Percentiles rank a stretch among this genome's conserved stretches.
Evolutionary conservation across 1,140 invertebrate genomes (phyloP).

Genomic region (Bombus picipes): DNA sequence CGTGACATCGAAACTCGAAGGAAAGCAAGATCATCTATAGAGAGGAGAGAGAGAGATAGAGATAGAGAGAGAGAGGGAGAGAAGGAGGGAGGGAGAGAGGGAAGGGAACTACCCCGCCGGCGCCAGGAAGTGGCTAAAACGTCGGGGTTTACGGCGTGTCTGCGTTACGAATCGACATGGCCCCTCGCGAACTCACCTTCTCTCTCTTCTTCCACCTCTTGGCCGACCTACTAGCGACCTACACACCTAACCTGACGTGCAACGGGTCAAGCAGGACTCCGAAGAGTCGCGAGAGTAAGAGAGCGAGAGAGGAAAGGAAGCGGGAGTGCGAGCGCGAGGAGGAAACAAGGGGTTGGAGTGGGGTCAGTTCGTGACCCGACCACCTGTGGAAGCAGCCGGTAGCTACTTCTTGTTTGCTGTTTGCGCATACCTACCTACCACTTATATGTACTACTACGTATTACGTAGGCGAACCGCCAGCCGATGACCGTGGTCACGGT

Average conservation of each 20-base stretch:
- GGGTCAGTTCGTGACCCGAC: slow-evolving; percentile 79
- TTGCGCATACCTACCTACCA: slow-evolving; percentile 73
- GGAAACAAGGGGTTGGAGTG: slow-evolving; percentile 63
- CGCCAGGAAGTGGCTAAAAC: slow-evolving; percentile 44
- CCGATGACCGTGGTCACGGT: slow-evolving; percentile 66
- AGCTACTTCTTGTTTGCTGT: slow-evolving; percentile 77
- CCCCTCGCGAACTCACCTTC: slow-evolving; percentile 37
- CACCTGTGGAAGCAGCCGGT: slow-evolving; percentile 79
- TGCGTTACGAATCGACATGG: slow-evolving; percentile 39
- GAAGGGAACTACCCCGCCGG: neutral
- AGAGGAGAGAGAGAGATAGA: neutral
- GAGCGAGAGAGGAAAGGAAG: slow-evolving; percentile 32
- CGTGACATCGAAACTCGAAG: no score
- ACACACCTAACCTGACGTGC: slow-evolving; percentile 54
- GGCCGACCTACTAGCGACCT: slow-evolving; percentile 52
- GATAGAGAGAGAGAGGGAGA: neutral
- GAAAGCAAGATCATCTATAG: neutral
- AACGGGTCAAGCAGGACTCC: slow-evolving; percentile 49
- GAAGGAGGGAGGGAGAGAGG: rapidly evolving
- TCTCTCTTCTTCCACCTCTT: slow-evolving; percentile 21
- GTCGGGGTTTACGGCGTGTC: slow-evolving; percentile 34
- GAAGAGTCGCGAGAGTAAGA: slow-evolving; percentile 8
- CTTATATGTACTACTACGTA: slow-evolving; percentile 77
- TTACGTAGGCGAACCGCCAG: slow-evolving; percentile 71
- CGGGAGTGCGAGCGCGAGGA: slow-evolving; percentile 21